Evolutionary conservation across 2,888 invertebrate species (phyloP).

Genomic region (Hypomecis atomaria): DNA sequence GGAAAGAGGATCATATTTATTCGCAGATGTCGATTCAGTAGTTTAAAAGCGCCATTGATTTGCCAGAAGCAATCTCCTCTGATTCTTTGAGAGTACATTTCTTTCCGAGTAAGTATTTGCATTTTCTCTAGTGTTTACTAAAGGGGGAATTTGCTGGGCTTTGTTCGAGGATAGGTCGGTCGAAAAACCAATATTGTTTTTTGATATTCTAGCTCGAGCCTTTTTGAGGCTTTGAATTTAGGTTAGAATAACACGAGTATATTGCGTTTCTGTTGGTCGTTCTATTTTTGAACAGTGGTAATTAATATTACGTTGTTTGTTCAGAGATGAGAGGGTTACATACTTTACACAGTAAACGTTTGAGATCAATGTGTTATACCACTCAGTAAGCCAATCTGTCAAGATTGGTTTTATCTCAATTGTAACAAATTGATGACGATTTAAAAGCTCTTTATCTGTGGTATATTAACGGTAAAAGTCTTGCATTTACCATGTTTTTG

Average conservation of each 20-base stretch:
- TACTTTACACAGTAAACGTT: no score
- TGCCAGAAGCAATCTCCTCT: constrained; percentile 66
- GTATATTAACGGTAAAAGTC: no score
- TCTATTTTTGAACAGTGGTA: background rate
- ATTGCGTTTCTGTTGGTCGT: background rate
- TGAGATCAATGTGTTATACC: no score
- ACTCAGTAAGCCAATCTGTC: no score
- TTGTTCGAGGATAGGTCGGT: constrained; percentile 61
- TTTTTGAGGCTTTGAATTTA: constrained; percentile 25
- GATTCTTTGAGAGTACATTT: constrained; percentile 67
- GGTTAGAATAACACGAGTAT: constrained; percentile 18
- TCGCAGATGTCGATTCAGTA: constrained; percentile 29
- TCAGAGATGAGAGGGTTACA: no score
- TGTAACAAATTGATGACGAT: no score
- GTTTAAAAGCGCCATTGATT: constrained; percentile 62
- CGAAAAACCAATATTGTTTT: constrained; percentile 54
- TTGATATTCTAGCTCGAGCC: constrained; percentile 38
- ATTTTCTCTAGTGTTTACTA: constrained; percentile 66
- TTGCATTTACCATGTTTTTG: no score
- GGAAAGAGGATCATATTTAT: constrained; percentile 19
- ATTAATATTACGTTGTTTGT: no score
- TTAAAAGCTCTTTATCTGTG: no score
- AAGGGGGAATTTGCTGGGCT: constrained; percentile 68
- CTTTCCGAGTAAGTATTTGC: constrained; percentile 63
- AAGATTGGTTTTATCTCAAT: no score